Base-by-base conservation (phyloP, 2,113 vertebrate species). In the Chionomys nivalis region DNA sequence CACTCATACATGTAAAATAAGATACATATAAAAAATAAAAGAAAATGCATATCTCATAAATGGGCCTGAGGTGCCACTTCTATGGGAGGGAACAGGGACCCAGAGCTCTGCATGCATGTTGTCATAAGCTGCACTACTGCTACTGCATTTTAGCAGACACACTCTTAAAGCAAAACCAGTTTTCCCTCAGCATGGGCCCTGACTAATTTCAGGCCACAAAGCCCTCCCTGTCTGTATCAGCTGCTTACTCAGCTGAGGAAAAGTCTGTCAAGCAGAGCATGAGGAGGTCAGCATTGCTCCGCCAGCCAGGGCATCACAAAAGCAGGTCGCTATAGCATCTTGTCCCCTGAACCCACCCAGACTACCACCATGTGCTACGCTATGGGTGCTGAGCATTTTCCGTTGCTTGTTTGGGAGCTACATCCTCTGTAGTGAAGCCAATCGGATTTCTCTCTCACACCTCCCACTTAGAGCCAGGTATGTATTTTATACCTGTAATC, bases 111-210 rank as follows among this genome's bases (percentile, higher is more conserved):
- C 63, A 7, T 58, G 3, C 47, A 0, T n/a, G 36, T 76, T 12
- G 3, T 17, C 47, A 8, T 39, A 31, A 72, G 19, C 47, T 21
- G n/a, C 96, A 83, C 75, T 77, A 72, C 94, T 91, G 82, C 98
- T 91, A 88, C 93, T 91, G 96, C 95, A 86, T 89, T 94, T 91
- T 96, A 96, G 28, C 90, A 97, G 33, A 89, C 66, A 77, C 87
- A 94, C 49, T 95, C 76, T 89, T 91, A 90, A 97, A 97, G 96
- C 96, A 97, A 96, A 98, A 17, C 70, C 47, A 31, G 9, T 14
- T 77, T 33, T 31, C n/a, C 39, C n/a, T 89, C 52, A 26, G 42
- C 26, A 0, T 14, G 0, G 23, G 19, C 47, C 55, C 26, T 81
- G 21, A 42, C 11, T 82, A 47, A 31, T 61, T 79, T 49, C 87